These are phyloP conservation scores for Heteronetta atricapilla DNA, from an alignment of 2,113 vertebrate genomes.

Conservation along the genomic window DNA sequence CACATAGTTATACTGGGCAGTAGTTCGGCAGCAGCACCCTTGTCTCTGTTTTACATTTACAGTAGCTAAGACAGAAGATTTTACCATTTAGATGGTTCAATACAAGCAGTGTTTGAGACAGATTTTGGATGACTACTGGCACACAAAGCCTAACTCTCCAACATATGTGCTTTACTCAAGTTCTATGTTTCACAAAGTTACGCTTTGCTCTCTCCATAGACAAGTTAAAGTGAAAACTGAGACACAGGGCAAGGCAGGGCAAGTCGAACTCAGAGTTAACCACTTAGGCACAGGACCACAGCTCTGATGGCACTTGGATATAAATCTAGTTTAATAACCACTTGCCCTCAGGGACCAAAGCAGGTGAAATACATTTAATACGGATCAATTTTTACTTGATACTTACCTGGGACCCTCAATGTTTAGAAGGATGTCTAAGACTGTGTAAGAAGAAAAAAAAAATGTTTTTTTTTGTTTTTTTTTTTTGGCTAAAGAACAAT, in stretches of 20 bases:
- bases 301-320: neutral
- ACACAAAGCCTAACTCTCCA: neutral
- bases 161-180: neutral
- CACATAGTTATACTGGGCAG: neutral
- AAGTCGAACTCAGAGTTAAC: neutral
- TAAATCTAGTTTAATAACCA: neutral
- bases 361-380: neutral
- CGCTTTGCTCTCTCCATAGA: neutral
- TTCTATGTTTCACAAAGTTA: neutral
- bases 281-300: neutral
- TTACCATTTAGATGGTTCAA: neutral
- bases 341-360: neutral
- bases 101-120: neutral
- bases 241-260: neutral
- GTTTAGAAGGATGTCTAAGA: neutral
- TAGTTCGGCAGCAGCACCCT: neutral
- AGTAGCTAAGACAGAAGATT: neutral
- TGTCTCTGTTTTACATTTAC: neutral
- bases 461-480: too few species aligned
- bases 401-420: neutral
- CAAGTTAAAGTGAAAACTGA: neutral
- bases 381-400: neutral
- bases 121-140: neutral
- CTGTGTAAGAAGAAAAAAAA: neutral
- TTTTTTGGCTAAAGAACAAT: neutral